phyloP scores from a whole-genome alignment of 2,113 vertebrate genomes.

The Tauraco erythrolophus region DNA sequence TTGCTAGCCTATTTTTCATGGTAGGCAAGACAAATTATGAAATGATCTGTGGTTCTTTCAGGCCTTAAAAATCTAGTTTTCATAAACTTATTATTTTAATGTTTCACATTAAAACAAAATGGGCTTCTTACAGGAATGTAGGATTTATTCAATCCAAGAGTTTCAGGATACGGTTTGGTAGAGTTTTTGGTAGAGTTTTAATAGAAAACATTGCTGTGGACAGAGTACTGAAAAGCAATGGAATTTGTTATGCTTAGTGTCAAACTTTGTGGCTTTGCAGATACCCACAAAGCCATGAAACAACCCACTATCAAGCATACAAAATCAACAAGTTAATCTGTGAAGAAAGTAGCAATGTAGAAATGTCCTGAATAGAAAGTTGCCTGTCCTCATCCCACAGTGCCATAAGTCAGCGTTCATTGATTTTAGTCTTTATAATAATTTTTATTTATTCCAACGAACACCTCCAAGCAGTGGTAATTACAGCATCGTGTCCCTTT shows the following conservation, averaged over 20 bases:
- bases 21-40: not conserved
- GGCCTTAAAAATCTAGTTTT: not conserved
- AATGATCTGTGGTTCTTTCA: not conserved
- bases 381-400: not conserved
- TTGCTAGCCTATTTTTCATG: not conserved
- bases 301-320: not conserved
- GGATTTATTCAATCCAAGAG: not conserved
- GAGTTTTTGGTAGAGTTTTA: not conserved
- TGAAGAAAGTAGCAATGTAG: not conserved
- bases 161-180: not conserved
- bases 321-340: not conserved
- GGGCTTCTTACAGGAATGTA: not conserved
- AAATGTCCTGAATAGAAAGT: not conserved
- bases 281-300: not conserved
- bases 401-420: not conserved
- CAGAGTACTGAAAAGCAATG: not conserved
- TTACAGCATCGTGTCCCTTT: not conserved
- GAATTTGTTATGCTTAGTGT: not conserved
- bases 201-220: not conserved
- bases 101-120: not conserved
- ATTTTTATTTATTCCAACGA: not conserved
- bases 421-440: not conserved
- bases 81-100: not conserved
- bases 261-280: not conserved
- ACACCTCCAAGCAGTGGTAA: not conserved